Base-by-base conservation (phyloP, 1,140 invertebrate genomes). In the Chymomyza costata region DNA sequence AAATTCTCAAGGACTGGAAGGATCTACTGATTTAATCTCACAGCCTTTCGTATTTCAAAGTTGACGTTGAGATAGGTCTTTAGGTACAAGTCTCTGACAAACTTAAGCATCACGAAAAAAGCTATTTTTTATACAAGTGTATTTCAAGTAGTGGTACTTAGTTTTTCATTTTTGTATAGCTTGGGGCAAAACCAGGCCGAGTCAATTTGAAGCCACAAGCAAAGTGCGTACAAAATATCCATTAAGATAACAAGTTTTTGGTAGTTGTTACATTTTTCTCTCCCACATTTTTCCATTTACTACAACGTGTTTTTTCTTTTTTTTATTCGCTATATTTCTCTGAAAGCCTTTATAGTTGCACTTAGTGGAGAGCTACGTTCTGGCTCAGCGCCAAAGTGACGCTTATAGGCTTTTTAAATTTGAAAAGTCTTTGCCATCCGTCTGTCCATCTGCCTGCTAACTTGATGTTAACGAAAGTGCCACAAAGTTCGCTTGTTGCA, bases 221-320 rank as follows among this genome's bases (percentile, higher is more conserved):
- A 73, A 78, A 78, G 63, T 78, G 8, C 21, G 21, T 25, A 80
- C 71, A 78, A 78, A 78, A 78, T 78, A 78, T 80, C 71, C 73
- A 78, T 78, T 78, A 78, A 78, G 71, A 78, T 78, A 78, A 78
- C 71, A 78, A 78, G 71, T 78, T 78, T 64, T 80, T 76, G 80
- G 71, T 71, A 78, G 71, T 78, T 78, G 71, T 80, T 71, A 78
- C 71, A 78, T 65, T 65, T 61, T 71, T 54, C 52, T 32, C 7
- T 7, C 35, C 8, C 37, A 11, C 8, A 14, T 17, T 41, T 30
- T 37, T 30, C 15, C 46, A 10, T n/a, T 18, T 31, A 18, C 25
- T 18, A 10, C 10, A 40, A 34, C 37, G 35, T 31, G 11, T 18
- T 14, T 43, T 34, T 30, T 25, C 37, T 41, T 31, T n/a, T 18